Evolutionary conservation across 1,140 invertebrate species (phyloP).

Genomic region (Euura lappo): DNA sequence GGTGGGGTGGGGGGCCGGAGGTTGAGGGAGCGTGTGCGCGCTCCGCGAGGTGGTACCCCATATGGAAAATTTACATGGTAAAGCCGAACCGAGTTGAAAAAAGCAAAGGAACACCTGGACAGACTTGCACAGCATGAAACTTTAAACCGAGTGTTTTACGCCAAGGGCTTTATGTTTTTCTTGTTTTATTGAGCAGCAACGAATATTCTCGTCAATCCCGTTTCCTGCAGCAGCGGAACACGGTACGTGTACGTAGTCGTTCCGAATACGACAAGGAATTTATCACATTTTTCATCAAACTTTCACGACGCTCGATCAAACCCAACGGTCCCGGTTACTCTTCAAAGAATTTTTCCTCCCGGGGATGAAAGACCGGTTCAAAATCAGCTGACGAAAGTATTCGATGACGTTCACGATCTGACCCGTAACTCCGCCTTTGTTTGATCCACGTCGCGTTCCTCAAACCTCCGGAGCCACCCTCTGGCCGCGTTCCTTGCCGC

Average conservation of each 20-base stretch:
- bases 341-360: too few relatives aligned
- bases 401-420: too few relatives aligned
- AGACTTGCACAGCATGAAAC: background rate
- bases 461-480: background rate
- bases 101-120: constrained; percentile 3
- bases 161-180: background rate
- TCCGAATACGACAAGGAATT: background rate
- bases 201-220: constrained; percentile 5
- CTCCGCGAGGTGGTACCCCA: background rate
- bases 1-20: background rate
- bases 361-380: too few relatives aligned
- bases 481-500: background rate
- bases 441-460: too few relatives aligned
- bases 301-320: background rate
- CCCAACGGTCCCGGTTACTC: too few relatives aligned
- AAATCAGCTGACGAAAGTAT: too few relatives aligned
- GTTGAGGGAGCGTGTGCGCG: background rate
- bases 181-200: constrained; percentile 4
- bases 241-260: background rate
- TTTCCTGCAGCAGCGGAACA: background rate
- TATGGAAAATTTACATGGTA: constrained; percentile 5
- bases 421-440: too few relatives aligned
- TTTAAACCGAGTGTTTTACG: background rate
- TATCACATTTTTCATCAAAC: background rate
- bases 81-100: background rate